Evolutionary conservation across 2,797 vertebrate genomes (phyloP), one percentile per base, ranked within the genome.

Genomic region (Pangasius djambal): DNA sequence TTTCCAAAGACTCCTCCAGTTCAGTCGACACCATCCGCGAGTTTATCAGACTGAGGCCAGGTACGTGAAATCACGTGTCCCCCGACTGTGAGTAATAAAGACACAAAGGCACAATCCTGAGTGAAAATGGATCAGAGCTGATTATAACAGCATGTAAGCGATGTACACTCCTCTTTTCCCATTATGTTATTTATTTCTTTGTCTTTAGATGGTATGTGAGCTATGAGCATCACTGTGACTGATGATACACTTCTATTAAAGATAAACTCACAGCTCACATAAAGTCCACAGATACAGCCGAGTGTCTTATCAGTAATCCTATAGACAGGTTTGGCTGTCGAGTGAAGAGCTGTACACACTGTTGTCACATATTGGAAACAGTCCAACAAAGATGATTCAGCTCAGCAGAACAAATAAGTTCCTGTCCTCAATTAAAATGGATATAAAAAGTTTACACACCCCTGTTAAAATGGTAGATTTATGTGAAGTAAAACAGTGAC

Each of bases 21-120:
- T 99, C 98, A 2, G 86, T 99, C 90, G 97, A 98, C 10, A 96
- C 98, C 90, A 97, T 99, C 84, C 92, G 94, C 59, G 98, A 99
- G 93, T 99, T 99, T 85, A 88, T 96, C 87, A 87, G 91, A 78
- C 59, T 83, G 57, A 95, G 97, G 88, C 95, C 93, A 88, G 81
- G 81, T 83, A 83, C 22, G 16, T 15, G 3, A 28, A 7, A 6
- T 18, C 37, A 40, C 0, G 2, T 79, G 6, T 57, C n/a, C 57
- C 8, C 6, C 20, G 50, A 20, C 74, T 79, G 52, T 16, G 63
- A 1, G n/a, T 12, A n/a, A 50, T 37, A 48, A 44, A 50, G 6
- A 34, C 40, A 52, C 22, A 31, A 2, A 44, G n/a, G 3, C 18
- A 40, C 59, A 34, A 25, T 0, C 6, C 28, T 34, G 15, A 55